A percentile compares a stretch with the other conserved stretches of the same genome.
Conservation (phyloP, 1,140 invertebrate species). For the Zaprionus africanus region DNA sequence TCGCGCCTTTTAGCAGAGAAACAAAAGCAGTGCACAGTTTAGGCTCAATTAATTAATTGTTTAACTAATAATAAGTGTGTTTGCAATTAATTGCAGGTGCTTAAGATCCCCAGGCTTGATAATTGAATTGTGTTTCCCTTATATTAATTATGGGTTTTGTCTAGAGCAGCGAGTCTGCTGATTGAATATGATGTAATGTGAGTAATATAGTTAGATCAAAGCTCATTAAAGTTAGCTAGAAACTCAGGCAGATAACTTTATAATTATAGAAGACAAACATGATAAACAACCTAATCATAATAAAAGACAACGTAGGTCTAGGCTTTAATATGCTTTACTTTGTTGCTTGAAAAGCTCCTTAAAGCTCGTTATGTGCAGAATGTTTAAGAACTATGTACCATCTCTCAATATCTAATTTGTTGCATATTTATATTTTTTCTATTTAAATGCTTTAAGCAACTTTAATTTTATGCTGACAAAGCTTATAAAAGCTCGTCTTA, state of each 20-base stretch:
- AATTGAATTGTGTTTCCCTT: background rate
- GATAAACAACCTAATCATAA: too few species aligned
- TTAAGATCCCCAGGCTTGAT: background rate
- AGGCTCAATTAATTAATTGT: conserved; percentile 8
- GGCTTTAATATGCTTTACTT: too few species aligned
- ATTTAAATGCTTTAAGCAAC: background rate
- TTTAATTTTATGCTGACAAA: background rate
- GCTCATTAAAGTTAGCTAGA: too few species aligned
- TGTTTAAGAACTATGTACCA: background rate
- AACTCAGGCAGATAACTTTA: too few species aligned
- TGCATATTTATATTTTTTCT: background rate
- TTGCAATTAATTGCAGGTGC: background rate
- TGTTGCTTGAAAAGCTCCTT: background rate
- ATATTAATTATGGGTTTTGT: background rate
- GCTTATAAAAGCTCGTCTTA: background rate
- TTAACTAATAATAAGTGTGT: background rate
- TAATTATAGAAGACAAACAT: too few species aligned
- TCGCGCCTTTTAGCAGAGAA: conserved; percentile 1
- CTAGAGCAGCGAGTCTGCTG: background rate
- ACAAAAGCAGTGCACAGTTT: conserved; percentile 17
- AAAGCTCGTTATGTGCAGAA: background rate
- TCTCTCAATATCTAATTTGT: background rate
- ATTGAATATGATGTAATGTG: too few species aligned
- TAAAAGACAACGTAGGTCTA: too few species aligned
- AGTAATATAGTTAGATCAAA: too few species aligned